These are phyloP conservation scores for Mallotus villosus DNA, from an alignment of 2,797 vertebrate genomes.

Conservation along the genomic window DNA sequence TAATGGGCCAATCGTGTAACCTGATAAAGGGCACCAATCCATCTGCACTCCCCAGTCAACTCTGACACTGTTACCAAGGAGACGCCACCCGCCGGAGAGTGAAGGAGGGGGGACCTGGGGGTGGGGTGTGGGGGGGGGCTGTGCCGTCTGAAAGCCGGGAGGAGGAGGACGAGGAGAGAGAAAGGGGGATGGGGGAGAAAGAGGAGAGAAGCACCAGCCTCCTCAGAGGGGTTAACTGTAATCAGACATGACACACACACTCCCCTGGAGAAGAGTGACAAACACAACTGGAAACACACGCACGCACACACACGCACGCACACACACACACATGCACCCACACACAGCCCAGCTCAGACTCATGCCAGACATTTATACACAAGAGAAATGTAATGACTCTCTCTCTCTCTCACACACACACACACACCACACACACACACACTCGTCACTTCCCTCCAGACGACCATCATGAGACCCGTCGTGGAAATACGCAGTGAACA, in stretches of 20 bases:
- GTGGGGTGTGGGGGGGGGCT: conserved; percentile 73
- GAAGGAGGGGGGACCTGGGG: conserved; percentile 72
- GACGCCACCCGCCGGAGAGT: conserved; percentile 75
- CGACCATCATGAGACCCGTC: conserved; percentile 28
- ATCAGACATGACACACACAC: conserved; percentile 70
- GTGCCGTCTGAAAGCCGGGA: conserved; percentile 69
- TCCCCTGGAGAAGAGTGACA: conserved; percentile 49
- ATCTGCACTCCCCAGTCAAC: conserved; percentile 80
- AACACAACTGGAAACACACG: conserved; percentile 22
- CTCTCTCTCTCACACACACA: conserved; percentile 9
- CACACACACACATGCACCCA: conserved; percentile 50
- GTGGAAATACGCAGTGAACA: conserved; percentile 49
- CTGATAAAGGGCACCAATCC: conserved; percentile 81
- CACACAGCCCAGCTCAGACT: conserved; percentile 38
- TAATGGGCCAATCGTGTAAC: conserved; percentile 77
- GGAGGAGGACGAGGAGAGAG: conserved; percentile 45
- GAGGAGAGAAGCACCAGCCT: conserved; percentile 56
- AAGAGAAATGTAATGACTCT: background rate
- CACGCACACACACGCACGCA: conserved; percentile 53
- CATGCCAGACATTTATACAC: conserved; percentile 22
- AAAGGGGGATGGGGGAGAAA: conserved; percentile 25
- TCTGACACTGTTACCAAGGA: conserved; percentile 83
- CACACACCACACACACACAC: background rate
- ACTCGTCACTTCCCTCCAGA: conserved; percentile 34
- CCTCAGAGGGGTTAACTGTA: conserved; percentile 75